phyloP scores from a whole-genome alignment of 2,113 vertebrate genomes.

The Oncorhynchus tshawytscha region DNA sequence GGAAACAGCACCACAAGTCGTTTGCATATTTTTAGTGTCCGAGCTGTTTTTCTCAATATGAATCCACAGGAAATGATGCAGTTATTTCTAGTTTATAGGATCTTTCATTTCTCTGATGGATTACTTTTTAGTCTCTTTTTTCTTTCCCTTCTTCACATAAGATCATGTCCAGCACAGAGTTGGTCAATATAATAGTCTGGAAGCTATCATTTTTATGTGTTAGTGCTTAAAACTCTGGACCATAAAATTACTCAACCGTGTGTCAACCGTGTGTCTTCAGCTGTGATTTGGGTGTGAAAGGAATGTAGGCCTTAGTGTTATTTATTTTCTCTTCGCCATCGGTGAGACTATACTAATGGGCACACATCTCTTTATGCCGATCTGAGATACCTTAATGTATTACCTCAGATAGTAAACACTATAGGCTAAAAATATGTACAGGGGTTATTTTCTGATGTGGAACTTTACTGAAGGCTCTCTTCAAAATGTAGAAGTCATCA shows the following conservation, averaged over 20 bases:
- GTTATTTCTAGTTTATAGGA: constrained; percentile 50
- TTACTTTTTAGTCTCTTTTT: constrained; percentile 36
- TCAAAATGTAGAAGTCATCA: constrained; percentile 10
- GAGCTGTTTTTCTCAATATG: constrained; percentile 51
- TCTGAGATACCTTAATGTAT: constrained; percentile 34
- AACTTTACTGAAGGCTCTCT: constrained; percentile 25
- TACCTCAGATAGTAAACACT: constrained; percentile 36
- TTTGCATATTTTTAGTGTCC: constrained; percentile 68
- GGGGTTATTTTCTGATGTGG: constrained; percentile 17
- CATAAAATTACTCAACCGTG: constrained; percentile 48
- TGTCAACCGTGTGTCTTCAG: constrained; percentile 32
- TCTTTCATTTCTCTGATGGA: constrained; percentile 57
- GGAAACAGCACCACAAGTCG: constrained; percentile 74
- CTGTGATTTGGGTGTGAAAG: constrained; percentile 33
- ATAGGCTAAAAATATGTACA: constrained; percentile 28
- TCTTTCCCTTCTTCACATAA: constrained; percentile 21
- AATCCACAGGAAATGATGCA: constrained; percentile 52
- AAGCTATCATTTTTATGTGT: constrained; percentile 59
- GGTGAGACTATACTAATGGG: constrained; percentile 24
- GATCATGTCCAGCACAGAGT: constrained; percentile 6
- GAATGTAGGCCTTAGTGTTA: constrained; percentile 2
- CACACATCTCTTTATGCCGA: constrained; percentile 5
- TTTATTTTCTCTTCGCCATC: constrained; percentile 15
- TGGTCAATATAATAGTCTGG: constrained; percentile 51
- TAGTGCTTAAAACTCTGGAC: constrained; percentile 37